Evolutionary conservation across 2,113 vertebrate species (phyloP).

Genomic region (Chionodraco myersi): DNA sequence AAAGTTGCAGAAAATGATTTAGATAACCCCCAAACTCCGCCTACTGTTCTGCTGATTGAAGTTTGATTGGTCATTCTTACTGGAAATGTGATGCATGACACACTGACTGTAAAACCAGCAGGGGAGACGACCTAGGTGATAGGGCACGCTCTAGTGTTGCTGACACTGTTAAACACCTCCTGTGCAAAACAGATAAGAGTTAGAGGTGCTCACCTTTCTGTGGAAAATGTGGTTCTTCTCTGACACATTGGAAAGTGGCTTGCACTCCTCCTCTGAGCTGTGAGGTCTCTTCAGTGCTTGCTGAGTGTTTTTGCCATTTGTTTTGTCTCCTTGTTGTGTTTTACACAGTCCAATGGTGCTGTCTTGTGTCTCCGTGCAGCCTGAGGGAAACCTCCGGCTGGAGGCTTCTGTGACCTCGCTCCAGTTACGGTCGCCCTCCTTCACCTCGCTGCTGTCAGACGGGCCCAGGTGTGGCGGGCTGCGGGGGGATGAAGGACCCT

Average conservation of each 20-base stretch:
- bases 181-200: slow-evolving; percentile 5
- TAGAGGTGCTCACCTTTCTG: slow-evolving; percentile 79
- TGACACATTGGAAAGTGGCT: slow-evolving; percentile 54
- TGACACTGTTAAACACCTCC: slow-evolving; percentile 36
- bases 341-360: slow-evolving; percentile 59
- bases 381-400: slow-evolving; percentile 59
- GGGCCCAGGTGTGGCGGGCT: slow-evolving; percentile 43
- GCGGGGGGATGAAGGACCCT: slow-evolving; percentile 39
- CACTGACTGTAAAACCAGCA: slow-evolving; percentile 20
- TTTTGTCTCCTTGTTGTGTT: slow-evolving; percentile 61
- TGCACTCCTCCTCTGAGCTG: slow-evolving; percentile 56
- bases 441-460: slow-evolving; percentile 46
- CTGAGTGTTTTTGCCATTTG: slow-evolving; percentile 56
- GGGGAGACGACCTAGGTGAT: slow-evolving; percentile 44
- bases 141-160: slow-evolving; percentile 43
- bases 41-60: background rate
- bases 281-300: slow-evolving; percentile 76
- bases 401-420: slow-evolving; percentile 54
- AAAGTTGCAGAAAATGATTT: slow-evolving; percentile 20
- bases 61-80: slow-evolving; percentile 24
- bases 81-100: slow-evolving; percentile 42
- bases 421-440: slow-evolving; percentile 52
- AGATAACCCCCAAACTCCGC: background rate
- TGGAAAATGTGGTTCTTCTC: slow-evolving; percentile 76
- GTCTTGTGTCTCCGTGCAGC: slow-evolving; percentile 55